phyloP scores from a whole-genome alignment of 2,888 invertebrate genomes.

The Spisula solida region DNA sequence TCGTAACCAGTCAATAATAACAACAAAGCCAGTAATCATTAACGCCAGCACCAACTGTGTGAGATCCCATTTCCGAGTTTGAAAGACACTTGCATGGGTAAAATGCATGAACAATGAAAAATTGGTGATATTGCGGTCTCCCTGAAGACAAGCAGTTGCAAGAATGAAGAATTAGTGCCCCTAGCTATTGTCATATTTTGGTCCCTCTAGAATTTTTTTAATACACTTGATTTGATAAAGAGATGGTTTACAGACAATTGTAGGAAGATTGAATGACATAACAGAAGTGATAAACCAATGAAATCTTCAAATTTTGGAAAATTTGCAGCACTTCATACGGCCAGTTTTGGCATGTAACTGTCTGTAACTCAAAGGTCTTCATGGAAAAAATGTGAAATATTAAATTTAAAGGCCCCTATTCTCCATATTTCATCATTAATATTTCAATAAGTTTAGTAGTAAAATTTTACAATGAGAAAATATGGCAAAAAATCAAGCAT shows the following conservation, averaged over 20 bases:
- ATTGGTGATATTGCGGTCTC: conserved; percentile 16
- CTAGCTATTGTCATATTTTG: conserved; percentile 44
- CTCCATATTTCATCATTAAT: conserved; percentile 20
- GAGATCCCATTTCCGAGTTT: conserved; percentile 56
- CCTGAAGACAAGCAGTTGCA: conserved; percentile 38
- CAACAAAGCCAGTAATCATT: conserved; percentile 49
- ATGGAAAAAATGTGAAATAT: background rate
- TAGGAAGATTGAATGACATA: conserved; percentile 15
- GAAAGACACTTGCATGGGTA: conserved; percentile 53
- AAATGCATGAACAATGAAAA: conserved; percentile 46
- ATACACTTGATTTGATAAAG: conserved; percentile 44
- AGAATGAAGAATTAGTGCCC: conserved; percentile 45
- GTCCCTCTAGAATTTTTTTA: conserved; percentile 44
- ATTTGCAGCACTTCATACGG: background rate
- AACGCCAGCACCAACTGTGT: conserved; percentile 49
- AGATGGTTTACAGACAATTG: conserved; percentile 33
- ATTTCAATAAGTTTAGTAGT: background rate
- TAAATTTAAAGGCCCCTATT: conserved; percentile 22
- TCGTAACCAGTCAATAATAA: conserved; percentile 47
- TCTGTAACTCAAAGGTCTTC: conserved; percentile 5
- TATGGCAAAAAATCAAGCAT: conserved; percentile 1
- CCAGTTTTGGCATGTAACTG: background rate
- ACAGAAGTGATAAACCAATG: conserved; percentile 31
- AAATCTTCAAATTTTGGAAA: conserved; percentile 29
- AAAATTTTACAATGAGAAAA: conserved; percentile 7